phyloP scores from a whole-genome alignment of 2,113 vertebrate genomes.

The Psilopsiagon aymara region DNA sequence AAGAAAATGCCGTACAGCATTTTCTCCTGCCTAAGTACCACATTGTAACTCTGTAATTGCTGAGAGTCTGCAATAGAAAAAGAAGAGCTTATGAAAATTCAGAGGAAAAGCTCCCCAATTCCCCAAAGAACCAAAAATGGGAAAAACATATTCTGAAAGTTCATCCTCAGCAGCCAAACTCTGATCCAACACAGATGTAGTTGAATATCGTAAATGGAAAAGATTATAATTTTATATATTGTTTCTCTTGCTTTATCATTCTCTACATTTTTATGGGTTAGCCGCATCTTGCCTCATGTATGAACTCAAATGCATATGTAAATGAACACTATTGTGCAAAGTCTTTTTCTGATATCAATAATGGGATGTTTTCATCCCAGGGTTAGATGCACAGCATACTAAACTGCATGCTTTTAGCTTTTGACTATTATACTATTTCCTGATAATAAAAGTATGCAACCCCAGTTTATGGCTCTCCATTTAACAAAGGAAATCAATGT shows the following conservation, averaged over 20 bases:
- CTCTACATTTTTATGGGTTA: slow-evolving; percentile 39
- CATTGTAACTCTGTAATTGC: neutral
- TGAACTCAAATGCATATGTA: neutral
- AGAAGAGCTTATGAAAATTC: neutral
- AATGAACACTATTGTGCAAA: neutral
- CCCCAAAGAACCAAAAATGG: slow-evolving; percentile 33
- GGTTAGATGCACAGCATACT: neutral
- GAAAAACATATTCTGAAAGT: slow-evolving; percentile 47
- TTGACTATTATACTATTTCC: neutral
- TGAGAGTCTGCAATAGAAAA: neutral
- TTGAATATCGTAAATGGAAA: neutral
- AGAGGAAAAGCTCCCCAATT: slow-evolving; percentile 8
- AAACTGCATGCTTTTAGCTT: neutral
- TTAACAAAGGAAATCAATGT: slow-evolving; percentile 50
- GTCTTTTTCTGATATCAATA: neutral
- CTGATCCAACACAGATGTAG: slow-evolving; percentile 65
- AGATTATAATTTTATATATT: slow-evolving; percentile 6
- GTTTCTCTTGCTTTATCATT: slow-evolving; percentile 41
- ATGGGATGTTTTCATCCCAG: neutral
- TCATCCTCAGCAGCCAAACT: slow-evolving; percentile 55
- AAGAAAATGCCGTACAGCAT: neutral
- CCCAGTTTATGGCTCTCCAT: slow-evolving; percentile 29
- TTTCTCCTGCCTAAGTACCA: neutral
- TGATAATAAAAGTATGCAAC: slow-evolving; percentile 31
- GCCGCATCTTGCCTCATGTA: neutral